phyloP scores from a whole-genome alignment of 1,140 invertebrate genomes.

The Drosophila sp. region DNA sequence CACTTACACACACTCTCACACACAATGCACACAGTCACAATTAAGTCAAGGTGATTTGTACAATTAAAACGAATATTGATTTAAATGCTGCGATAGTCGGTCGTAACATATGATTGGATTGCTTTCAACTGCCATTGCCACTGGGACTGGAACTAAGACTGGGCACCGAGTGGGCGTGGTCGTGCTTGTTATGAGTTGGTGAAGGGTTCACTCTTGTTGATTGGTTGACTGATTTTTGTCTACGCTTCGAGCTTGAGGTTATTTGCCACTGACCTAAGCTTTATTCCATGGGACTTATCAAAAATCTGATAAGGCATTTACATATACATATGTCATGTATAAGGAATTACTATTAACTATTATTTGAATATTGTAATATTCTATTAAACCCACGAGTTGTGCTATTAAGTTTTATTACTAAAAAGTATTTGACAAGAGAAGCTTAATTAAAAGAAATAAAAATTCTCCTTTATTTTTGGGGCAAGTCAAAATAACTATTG shows the following conservation, averaged over 20 bases:
- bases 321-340: no score
- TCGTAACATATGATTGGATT: constrained; percentile 41
- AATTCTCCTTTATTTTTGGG: no score
- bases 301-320: no score
- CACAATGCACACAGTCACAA: constrained; percentile 44
- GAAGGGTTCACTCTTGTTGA: constrained; percentile 37
- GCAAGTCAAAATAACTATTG: no score
- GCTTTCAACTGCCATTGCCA: constrained; percentile 31
- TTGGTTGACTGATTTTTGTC: constrained; percentile 45
- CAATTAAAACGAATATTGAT: constrained; percentile 83
- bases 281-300: neutral
- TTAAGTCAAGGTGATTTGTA: constrained; percentile 83
- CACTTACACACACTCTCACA: constrained; percentile 36
- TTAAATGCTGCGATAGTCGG: constrained; percentile 65
- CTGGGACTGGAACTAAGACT: constrained; percentile 20
- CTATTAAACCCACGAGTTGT: no score
- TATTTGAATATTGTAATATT: no score
- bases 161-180: constrained; percentile 38
- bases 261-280: constrained; percentile 7
- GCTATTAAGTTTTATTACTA: no score
- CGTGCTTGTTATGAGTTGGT: constrained; percentile 19
- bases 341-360: no score
- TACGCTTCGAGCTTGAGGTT: neutral
- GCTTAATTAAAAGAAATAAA: no score
- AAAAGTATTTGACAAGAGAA: no score